Evolutionary conservation across 2,888 invertebrate species (phyloP), one percentile per base, ranked within the genome.

Genomic region (Oxyteleia sp.): DNA sequence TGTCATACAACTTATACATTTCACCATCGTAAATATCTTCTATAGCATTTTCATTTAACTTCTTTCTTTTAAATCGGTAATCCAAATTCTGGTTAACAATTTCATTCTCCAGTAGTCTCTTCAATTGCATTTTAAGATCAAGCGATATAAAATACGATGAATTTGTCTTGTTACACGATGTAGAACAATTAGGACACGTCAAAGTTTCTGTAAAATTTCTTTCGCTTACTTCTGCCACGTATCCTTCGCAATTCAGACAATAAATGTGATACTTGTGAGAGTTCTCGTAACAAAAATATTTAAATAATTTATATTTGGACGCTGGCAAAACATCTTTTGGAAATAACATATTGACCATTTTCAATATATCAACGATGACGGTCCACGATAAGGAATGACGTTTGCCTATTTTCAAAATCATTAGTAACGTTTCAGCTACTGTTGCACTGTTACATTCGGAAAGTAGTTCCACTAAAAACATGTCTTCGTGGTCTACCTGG

Each of bases 1-100:
- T 29, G 8, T 38, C 38, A 20, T 35, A 18, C 35, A 51, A 10
- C 32, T 80, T 72, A 35, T 80, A 72, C 29, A 80, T 16, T 7
- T 29, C 16, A 10, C 72, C 80, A 59, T 80, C 66, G 5, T 32
- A 59, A 47, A 72, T 51, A 59, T 80, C 80, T 72, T 80, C 80
- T 35, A 72, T 59, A 20, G 63, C 64, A 23, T 23, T 15, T 23
- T 35, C 51, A 63, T 71, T 11, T 43, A 26, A 26, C 26, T 82
- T 76, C 41, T 63, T n/a, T 13, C 64, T 29, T 15, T 15, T 41
- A 35, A 20, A 43, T 35, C 76, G 47, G 5, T 82, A 82, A 15
- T 76, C 18, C 1, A 82, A 35, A 2, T 57, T 20, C 13, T 32
- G 11, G 4, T 53, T 18, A 8, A 68, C 11, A 0, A n/a, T n/a